phyloP scores from a whole-genome alignment of 2,888 invertebrate species.

The Mythimna ferrago region DNA sequence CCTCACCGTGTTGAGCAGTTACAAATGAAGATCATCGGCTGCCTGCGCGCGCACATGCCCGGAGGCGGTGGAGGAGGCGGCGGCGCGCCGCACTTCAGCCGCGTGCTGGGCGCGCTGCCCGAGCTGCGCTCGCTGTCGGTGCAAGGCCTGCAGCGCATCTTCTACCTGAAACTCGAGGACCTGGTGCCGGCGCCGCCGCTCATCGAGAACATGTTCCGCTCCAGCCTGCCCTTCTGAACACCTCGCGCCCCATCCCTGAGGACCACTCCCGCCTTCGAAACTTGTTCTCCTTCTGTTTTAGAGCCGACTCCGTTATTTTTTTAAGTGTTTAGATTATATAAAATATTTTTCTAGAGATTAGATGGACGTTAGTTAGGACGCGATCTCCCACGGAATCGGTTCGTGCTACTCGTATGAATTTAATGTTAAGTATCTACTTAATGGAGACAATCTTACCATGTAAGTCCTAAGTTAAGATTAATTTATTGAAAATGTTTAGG shows the following conservation, averaged over 20 bases:
- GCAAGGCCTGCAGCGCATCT: constrained; percentile 98
- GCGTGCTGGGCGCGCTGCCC: constrained; percentile 97
- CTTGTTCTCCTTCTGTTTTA: constrained; percentile 80
- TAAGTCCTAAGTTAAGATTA: constrained; percentile 84
- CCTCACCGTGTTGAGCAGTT: constrained; percentile 98
- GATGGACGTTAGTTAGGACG: constrained; percentile 83
- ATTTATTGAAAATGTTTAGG: constrained; percentile 86
- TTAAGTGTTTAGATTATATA: constrained; percentile 86
- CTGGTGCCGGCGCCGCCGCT: constrained; percentile 97
- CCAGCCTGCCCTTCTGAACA: constrained; percentile 97
- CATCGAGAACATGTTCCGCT: constrained; percentile 98
- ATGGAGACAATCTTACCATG: constrained; percentile 79
- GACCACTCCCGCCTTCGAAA: constrained; percentile 87
- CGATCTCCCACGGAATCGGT: constrained; percentile 89
- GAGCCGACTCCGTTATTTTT: constrained; percentile 89
- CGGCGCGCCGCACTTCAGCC: constrained; percentile 98
- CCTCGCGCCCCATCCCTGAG: constrained; percentile 72
- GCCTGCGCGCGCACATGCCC: constrained; percentile 98
- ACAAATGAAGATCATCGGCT: constrained; percentile 99
- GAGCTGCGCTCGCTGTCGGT: constrained; percentile 98
- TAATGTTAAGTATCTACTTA: constrained; percentile 72
- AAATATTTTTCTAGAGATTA: constrained; percentile 88
- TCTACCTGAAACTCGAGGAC: constrained; percentile 98
- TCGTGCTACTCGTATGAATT: constrained; percentile 79
- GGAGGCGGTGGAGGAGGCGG: constrained; percentile 96